phyloP scores from a whole-genome alignment of 53 echinoderm and acorn worm genomes.

The Echinometra lucunter region DNA sequence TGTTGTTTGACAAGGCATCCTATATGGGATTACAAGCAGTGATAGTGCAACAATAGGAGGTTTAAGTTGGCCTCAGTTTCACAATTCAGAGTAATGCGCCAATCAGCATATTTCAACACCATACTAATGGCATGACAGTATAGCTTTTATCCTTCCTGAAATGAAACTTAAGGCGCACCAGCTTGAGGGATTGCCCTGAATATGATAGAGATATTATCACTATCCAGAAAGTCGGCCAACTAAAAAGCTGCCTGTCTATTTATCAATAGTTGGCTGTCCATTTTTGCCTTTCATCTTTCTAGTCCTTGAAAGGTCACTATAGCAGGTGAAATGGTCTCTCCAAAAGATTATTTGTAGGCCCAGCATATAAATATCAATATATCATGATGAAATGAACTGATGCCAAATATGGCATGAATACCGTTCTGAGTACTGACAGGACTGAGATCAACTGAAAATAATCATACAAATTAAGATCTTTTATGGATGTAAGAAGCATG shows the following conservation, averaged over 20 bases:
- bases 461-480: too few relatives aligned
- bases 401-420: too few relatives aligned
- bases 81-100: neutral
- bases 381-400: too few relatives aligned
- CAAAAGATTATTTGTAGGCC: too few relatives aligned
- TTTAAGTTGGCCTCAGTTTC: neutral
- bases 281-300: neutral
- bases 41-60: neutral
- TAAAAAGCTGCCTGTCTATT: neutral
- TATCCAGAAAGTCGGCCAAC: neutral
- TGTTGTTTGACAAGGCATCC: too few relatives aligned
- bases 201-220: slow-evolving; percentile 16
- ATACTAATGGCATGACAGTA: slow-evolving; percentile 12
- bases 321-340: too few relatives aligned
- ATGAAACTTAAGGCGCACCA: neutral
- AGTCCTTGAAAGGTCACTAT: neutral
- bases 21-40: neutral
- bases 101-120: neutral
- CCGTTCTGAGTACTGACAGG: too few relatives aligned
- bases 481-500: too few relatives aligned
- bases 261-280: neutral
- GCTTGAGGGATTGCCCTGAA: slow-evolving; percentile 3
- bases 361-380: too few relatives aligned
- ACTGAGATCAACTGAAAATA: too few relatives aligned
- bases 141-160: neutral